phyloP scores from a whole-genome alignment of 1,140 invertebrate genomes.

The Drosophila miranda region DNA sequence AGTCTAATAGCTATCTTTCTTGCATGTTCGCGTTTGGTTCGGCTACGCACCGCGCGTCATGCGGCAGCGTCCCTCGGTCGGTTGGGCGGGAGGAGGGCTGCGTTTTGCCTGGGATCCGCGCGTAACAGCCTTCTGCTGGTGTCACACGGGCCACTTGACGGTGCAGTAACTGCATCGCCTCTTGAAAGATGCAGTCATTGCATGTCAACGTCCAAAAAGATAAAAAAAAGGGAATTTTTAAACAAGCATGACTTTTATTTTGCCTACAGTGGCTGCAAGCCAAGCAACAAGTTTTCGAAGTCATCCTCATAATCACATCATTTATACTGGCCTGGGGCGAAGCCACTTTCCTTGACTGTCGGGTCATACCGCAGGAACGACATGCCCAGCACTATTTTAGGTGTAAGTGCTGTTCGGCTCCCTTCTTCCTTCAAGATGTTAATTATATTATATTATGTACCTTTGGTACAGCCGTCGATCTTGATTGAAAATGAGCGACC shows the following conservation, averaged over 20 bases:
- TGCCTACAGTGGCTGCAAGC: slow-evolving; percentile 87
- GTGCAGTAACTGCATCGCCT: too few relatives aligned
- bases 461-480: slow-evolving; percentile 67
- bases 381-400: slow-evolving; percentile 84
- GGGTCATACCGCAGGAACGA: slow-evolving; percentile 90
- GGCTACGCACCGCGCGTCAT: too few relatives aligned
- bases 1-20: too few relatives aligned
- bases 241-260: background rate
- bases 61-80: too few relatives aligned
- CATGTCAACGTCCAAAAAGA: too few relatives aligned
- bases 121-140: too few relatives aligned
- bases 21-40: too few relatives aligned
- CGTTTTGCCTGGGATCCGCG: too few relatives aligned
- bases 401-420: slow-evolving; percentile 36
- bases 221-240: background rate
- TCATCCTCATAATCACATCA: slow-evolving; percentile 90
- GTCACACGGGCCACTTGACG: too few relatives aligned
- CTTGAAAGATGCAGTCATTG: too few relatives aligned
- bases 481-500: slow-evolving; percentile 56
- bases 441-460: slow-evolving; percentile 30
- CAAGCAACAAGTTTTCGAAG: slow-evolving; percentile 90
- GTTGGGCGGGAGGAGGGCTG: too few relatives aligned
- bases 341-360: slow-evolving; percentile 93
- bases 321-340: slow-evolving; percentile 93
- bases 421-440: background rate